Conservation (phyloP, 2,797 vertebrate genomes). For the Setipinna tenuifilis region DNA sequence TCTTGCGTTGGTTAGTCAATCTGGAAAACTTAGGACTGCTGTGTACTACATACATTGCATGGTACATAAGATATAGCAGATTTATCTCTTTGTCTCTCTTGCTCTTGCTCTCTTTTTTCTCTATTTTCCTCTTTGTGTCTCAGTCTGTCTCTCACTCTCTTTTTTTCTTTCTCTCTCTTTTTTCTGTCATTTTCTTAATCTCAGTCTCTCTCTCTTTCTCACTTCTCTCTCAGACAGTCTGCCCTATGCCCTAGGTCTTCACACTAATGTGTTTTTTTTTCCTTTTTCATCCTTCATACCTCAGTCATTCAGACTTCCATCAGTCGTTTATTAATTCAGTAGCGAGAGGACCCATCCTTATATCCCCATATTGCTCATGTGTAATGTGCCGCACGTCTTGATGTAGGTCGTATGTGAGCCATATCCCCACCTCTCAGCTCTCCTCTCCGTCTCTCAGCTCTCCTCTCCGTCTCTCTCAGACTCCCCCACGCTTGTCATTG, state of each 20-base stretch:
- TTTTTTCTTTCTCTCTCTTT: neutral
- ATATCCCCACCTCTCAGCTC: neutral
- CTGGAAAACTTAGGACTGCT: neutral
- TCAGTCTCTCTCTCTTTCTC: neutral
- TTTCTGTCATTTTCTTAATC: neutral
- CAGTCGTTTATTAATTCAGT: neutral
- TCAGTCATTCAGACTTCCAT: neutral
- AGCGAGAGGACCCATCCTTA: neutral
- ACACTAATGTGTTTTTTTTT: neutral
- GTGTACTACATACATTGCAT: neutral
- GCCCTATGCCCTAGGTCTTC: no score
- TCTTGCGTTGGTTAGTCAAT: neutral
- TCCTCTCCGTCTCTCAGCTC: neutral
- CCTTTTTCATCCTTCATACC: neutral
- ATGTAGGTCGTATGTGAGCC: neutral
- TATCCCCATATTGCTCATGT: no score
- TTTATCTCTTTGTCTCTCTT: neutral
- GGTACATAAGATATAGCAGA: neutral
- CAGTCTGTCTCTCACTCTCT: neutral
- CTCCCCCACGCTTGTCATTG: no score
- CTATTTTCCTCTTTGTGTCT: neutral
- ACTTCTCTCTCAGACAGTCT: no score
- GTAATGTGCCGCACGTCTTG: neutral
- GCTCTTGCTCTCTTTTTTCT: neutral
- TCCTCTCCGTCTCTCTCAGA: neutral